A percentile compares a stretch with the other conserved stretches of the same genome.
phyloP scores from a whole-genome alignment of 1,140 invertebrate species.

The Dryas iulia region DNA sequence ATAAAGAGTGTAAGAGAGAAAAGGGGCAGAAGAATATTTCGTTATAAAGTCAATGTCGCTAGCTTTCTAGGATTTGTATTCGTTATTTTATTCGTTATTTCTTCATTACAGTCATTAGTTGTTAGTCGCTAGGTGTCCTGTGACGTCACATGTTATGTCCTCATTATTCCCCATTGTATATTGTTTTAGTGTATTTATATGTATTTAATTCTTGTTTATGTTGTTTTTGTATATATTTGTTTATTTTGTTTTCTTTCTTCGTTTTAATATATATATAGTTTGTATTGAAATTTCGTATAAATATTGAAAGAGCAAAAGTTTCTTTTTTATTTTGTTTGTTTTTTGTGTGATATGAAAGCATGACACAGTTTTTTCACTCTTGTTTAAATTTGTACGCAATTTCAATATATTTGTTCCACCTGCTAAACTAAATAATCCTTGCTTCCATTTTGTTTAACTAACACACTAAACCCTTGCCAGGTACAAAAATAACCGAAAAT shows the following conservation, averaged over 20 bases:
- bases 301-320: too few species aligned
- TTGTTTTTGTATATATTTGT: background rate
- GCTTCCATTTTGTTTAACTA: slow-evolving; percentile 4
- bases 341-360: too few species aligned
- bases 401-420: background rate
- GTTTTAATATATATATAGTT: background rate
- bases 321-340: too few species aligned
- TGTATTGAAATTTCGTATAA: background rate
- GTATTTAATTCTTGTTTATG: background rate
- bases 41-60: too few species aligned
- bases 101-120: background rate
- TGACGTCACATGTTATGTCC: background rate
- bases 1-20: too few species aligned
- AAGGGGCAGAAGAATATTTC: too few species aligned
- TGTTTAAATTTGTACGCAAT: background rate
- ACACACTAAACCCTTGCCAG: slow-evolving; percentile 40
- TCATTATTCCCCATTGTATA: background rate
- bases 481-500: slow-evolving; percentile 39
- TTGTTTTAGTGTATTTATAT: background rate
- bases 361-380: too few species aligned
- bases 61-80: too few species aligned
- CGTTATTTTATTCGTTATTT: background rate
- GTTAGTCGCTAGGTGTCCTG: background rate
- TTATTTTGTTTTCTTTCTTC: background rate
- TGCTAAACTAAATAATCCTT: background rate